A percentile compares a stretch with the other conserved stretches of the same genome.
Evolutionary conservation across 2,888 invertebrate species (phyloP).

Genomic region (Calephelis perditalis): DNA sequence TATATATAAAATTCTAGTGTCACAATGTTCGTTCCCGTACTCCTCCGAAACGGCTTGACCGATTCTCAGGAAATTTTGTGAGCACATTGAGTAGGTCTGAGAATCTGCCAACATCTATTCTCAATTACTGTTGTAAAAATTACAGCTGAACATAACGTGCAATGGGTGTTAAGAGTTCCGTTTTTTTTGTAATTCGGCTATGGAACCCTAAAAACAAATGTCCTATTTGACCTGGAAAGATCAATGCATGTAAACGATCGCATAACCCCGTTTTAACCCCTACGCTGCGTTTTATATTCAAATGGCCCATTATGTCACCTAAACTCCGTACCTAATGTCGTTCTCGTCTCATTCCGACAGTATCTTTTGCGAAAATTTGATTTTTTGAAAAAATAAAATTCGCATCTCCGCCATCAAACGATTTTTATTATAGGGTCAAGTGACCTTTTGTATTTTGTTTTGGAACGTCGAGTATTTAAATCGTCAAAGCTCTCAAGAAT

Average conservation of each 20-base stretch:
- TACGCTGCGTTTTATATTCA: constrained; percentile 34
- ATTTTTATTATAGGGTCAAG: constrained; percentile 47
- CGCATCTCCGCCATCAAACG: constrained; percentile 33
- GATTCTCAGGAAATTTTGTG: too few relatives aligned
- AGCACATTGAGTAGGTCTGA: too few relatives aligned
- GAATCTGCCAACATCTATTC: too few relatives aligned
- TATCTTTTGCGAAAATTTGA: constrained; percentile 35
- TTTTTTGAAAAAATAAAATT: constrained; percentile 39
- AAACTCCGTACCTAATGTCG: constrained; percentile 49
- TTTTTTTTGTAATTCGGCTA: too few relatives aligned
- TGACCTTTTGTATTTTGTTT: constrained; percentile 39
- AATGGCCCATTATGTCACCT: constrained; percentile 35
- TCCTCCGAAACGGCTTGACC: too few relatives aligned
- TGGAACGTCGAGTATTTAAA: constrained; percentile 37
- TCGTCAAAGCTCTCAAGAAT: constrained; percentile 24
- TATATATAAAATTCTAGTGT: too few relatives aligned
- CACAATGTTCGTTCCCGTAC: too few relatives aligned
- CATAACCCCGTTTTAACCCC: constrained; percentile 41
- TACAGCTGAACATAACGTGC: too few relatives aligned
- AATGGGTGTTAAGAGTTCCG: too few relatives aligned
- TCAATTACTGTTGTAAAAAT: too few relatives aligned
- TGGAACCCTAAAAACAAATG: constrained; percentile 16
- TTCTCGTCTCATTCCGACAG: constrained; percentile 42
- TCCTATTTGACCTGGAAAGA: constrained; percentile 33
- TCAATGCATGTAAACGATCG: constrained; percentile 10